These are phyloP conservation scores for Scolopax bukidnonensis DNA, from an alignment of 2,797 vertebrate genomes.

Conservation along the genomic window DNA sequence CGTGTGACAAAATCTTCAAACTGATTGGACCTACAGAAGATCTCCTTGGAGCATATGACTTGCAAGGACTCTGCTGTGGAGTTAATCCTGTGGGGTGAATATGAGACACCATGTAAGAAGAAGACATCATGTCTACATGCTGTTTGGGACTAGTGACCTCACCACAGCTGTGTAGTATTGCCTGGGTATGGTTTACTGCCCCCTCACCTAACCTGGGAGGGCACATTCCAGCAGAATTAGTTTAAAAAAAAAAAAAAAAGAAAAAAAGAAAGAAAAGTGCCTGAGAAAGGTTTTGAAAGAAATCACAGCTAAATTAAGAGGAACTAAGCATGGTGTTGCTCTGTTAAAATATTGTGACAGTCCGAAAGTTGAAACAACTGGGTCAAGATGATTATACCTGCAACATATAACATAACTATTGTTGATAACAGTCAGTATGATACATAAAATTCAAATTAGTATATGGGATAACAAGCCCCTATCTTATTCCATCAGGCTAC, in stretches of 20 bases:
- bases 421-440: background rate
- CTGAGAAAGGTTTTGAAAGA: background rate
- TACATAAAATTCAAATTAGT: background rate
- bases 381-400: background rate
- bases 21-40: background rate
- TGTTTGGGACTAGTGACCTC: background rate
- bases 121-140: rapidly evolving
- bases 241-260: background rate
- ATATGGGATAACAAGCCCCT: background rate
- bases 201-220: background rate
- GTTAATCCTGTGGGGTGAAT: background rate
- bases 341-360: background rate
- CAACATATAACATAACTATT: background rate
- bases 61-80: background rate
- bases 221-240: background rate
- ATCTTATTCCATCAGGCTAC: background rate
- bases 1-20: background rate
- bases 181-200: background rate
- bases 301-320: background rate
- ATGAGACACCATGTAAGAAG: background rate
- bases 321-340: background rate
- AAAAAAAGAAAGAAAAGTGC: no score
- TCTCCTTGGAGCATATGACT: background rate
- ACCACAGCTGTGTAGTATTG: background rate
- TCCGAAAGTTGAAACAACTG: background rate